Percentiles rank a stretch among this genome's conserved stretches.
Conservation (phyloP, 2,888 invertebrate genomes). For the Priocnemis perturbator region DNA sequence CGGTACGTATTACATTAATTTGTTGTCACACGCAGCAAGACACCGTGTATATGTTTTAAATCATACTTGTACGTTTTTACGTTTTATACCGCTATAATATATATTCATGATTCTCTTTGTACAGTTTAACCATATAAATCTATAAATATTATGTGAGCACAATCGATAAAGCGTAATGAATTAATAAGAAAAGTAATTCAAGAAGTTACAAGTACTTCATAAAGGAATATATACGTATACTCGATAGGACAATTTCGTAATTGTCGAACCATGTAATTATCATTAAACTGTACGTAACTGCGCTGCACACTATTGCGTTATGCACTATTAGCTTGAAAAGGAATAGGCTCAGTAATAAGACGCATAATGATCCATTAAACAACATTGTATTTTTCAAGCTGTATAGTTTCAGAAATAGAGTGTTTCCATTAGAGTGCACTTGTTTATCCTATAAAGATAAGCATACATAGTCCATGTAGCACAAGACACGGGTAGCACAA, state of each 20-base stretch:
- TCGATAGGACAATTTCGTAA: constrained; percentile 9
- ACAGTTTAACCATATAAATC: constrained; percentile 34
- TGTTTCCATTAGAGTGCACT: constrained; percentile 51
- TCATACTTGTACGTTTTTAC: constrained; percentile 7
- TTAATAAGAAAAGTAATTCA: neutral
- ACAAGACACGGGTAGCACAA: constrained; percentile 24
- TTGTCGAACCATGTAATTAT: constrained; percentile 15
- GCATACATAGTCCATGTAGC: constrained; percentile 52
- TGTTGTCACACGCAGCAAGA: neutral
- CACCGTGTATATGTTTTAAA: neutral
- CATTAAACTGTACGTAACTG: constrained; percentile 2
- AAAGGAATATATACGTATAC: constrained; percentile 1
- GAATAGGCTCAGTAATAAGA: constrained; percentile 53
- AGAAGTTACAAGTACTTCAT: neutral
- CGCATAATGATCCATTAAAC: constrained; percentile 52
- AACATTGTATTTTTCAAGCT: constrained; percentile 56
- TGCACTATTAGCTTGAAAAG: constrained; percentile 26
- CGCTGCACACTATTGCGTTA: neutral
- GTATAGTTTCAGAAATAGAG: constrained; percentile 53
- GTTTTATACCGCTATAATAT: constrained; percentile 26
- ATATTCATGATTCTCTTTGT: constrained; percentile 25
- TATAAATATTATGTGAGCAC: constrained; percentile 10
- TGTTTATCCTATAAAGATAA: constrained; percentile 50
- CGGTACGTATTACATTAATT: neutral
- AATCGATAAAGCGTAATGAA: constrained; percentile 3